phyloP scores from a whole-genome alignment of 2,888 invertebrate species.

The Mimachlamys varia region DNA sequence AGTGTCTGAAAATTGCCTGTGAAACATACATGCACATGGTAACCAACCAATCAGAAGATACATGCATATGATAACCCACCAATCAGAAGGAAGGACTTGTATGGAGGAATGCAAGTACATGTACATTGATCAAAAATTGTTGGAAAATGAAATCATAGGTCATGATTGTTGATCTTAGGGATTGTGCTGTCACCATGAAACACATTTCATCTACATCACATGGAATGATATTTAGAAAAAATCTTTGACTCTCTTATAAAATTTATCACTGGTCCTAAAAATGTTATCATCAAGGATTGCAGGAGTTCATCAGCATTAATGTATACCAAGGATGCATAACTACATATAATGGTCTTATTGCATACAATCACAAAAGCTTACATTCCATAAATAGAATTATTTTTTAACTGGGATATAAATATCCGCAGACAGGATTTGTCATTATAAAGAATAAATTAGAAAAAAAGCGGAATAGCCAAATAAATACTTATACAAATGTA shows the following conservation, averaged over 20 bases:
- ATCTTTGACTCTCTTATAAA: too few species aligned
- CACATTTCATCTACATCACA: not conserved
- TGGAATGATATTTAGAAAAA: too few species aligned
- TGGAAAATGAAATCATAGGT: slow-evolving; percentile 4
- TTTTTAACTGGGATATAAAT: not conserved
- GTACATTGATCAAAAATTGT: not conserved
- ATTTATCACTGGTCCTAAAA: not conserved
- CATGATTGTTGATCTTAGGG: not conserved
- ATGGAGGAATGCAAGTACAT: not conserved
- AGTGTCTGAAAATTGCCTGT: not conserved
- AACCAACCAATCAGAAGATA: not conserved
- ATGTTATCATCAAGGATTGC: not conserved
- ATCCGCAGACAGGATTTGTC: not conserved
- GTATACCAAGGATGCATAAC: too few species aligned
- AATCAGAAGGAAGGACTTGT: not conserved
- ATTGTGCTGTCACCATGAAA: not conserved
- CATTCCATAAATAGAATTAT: not conserved
- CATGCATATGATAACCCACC: not conserved
- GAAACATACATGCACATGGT: not conserved
- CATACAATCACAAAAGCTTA: not conserved
- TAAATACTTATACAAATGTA: not conserved
- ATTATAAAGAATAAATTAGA: not conserved
- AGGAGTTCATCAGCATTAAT: not conserved
- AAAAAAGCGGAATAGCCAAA: not conserved
- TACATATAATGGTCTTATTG: not conserved